These are phyloP conservation scores for Leptothorax acervorum DNA, from an alignment of 2,888 invertebrate species.

Conservation along the genomic window DNA sequence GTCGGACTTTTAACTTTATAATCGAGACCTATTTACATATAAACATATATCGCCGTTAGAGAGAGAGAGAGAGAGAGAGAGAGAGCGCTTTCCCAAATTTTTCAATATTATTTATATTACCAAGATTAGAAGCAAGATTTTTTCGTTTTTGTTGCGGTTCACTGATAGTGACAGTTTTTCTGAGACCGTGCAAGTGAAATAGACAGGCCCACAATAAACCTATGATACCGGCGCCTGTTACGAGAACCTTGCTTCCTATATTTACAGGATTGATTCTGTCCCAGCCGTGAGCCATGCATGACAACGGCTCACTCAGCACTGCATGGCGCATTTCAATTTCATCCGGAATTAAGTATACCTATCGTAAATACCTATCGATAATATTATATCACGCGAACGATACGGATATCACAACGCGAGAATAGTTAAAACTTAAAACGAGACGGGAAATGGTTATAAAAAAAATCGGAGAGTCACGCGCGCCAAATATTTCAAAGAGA, in stretches of 20 bases:
- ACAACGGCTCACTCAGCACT: slow-evolving; percentile 90
- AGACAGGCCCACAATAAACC: slow-evolving; percentile 89
- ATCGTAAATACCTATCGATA: background rate
- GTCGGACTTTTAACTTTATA: slow-evolving; percentile 87
- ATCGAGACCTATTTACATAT: slow-evolving; percentile 87
- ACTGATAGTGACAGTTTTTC: slow-evolving; percentile 89
- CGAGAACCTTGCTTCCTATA: slow-evolving; percentile 88
- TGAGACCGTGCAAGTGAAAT: slow-evolving; percentile 90
- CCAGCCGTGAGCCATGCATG: slow-evolving; percentile 90
- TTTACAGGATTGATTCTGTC: slow-evolving; percentile 88
- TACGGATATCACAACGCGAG: background rate
- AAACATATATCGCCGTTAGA: background rate
- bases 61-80: background rate
- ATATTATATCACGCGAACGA: background rate
- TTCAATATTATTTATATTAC: slow-evolving; percentile 67
- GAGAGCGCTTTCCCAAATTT: background rate
- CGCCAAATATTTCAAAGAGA: no score
- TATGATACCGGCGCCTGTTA: slow-evolving; percentile 91
- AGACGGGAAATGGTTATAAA: background rate
- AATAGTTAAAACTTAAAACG: background rate
- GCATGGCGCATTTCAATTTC: slow-evolving; percentile 85
- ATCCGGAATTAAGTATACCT: slow-evolving; percentile 81
- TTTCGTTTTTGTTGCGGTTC: slow-evolving; percentile 87
- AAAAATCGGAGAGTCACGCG: background rate
- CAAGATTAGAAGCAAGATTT: slow-evolving; percentile 77